A percentile compares a stretch with the other conserved stretches of the same genome.
These are phyloP conservation scores for Antidorcas marsupialis DNA, from an alignment of 2,113 vertebrate genomes.

Conservation along the genomic window DNA sequence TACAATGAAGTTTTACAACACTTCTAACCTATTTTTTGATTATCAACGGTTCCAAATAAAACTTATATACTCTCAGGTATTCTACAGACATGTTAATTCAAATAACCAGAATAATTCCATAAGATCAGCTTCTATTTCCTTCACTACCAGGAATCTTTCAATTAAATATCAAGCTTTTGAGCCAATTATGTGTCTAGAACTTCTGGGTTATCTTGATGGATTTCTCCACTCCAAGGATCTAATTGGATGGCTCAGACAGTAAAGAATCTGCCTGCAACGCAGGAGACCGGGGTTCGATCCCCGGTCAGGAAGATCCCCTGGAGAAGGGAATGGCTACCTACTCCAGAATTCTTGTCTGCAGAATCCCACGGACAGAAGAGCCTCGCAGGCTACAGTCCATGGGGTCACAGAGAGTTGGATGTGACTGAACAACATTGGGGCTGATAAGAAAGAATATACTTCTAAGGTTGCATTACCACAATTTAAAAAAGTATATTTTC, in stretches of 20 bases:
- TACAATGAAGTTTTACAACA: background rate
- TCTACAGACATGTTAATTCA: background rate
- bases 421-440: background rate
- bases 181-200: background rate
- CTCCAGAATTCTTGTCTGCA: background rate
- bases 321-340: background rate
- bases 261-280: background rate
- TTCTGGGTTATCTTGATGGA: background rate
- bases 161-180: background rate
- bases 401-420: background rate
- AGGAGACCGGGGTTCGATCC: background rate
- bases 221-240: background rate
- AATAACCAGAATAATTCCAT: constrained; percentile 13
- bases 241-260: background rate
- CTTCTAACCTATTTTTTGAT: constrained; percentile 30
- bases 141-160: background rate
- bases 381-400: background rate
- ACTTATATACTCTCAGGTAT: background rate
- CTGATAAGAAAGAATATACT: background rate
- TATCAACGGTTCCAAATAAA: constrained; percentile 32
- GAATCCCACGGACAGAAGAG: background rate
- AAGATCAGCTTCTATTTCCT: background rate
- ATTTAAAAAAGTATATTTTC: background rate
- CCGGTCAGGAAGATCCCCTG: background rate
- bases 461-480: background rate